Base-by-base conservation (phyloP, 2,888 invertebrate genomes). In the Hylaea fasciaria region DNA sequence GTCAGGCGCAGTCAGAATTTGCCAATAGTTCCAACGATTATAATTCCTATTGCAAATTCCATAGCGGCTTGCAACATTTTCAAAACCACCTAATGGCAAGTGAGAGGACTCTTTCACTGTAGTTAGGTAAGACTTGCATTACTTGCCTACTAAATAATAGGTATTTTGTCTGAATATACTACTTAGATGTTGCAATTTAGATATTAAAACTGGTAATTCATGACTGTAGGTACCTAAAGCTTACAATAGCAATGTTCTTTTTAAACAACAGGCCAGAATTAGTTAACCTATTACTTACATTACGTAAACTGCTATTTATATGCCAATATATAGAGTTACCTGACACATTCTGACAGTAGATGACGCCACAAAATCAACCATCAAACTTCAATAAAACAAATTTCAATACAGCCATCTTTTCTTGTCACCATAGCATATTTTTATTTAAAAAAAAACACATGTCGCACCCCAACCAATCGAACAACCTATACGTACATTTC, bases 401-500 rank as follows among this genome's bases (percentile, higher is more conserved):
- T 3, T 22, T 22, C n/a, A n/a, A n/a, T n/a, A n/a, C n/a, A n/a
- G n/a, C n/a, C n/a, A n/a, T n/a, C n/a, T n/a, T n/a, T n/a, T n/a
- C n/a, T n/a, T n/a, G n/a, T n/a, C n/a, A 32, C 10, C 32, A 10
- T 9, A 7, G 32, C 32, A 28, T 8, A 32, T 32, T 10, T 32
- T 32, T 32, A 32, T 32, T 22, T 3, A 22, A 22, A 22, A 22
- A 22, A 22, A 10, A 17, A 29, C n/a, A n/a, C n/a, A 13, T 10
- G 5, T 51, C 65, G 69, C 71, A 70, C 62, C 45, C n/a, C 46
- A 56, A 41, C 61, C 44, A 35, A 58, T 49, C 46, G 70, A 50
- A 64, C 45, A 48, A 3, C n/a, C 22, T 65, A 10, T 74, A 57
- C 68, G 74, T 73, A 74, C 72, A 74, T 75, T 71, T 78, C 70